phyloP scores from a whole-genome alignment of 2,113 vertebrate species.

The Sylvilagus bachmani region DNA sequence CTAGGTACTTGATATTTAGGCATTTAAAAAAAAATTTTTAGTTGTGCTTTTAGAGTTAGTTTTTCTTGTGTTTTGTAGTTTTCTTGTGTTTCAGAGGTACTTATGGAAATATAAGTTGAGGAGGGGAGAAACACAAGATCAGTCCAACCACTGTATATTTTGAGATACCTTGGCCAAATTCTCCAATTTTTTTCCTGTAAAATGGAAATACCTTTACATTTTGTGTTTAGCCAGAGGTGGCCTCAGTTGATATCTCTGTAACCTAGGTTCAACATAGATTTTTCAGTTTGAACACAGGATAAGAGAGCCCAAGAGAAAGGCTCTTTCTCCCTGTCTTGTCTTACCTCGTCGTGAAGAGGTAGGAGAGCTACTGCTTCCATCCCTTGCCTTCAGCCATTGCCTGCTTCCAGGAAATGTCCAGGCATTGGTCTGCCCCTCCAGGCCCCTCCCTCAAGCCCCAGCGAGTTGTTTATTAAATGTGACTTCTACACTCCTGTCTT shows the following conservation, averaged over 20 bases:
- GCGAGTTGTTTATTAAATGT: neutral
- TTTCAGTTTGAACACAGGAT: neutral
- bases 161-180: neutral
- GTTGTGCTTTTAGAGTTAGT: neutral
- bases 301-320: neutral
- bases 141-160: neutral
- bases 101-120: neutral
- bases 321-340: neutral
- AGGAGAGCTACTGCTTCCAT: neutral
- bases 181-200: neutral
- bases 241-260: neutral
- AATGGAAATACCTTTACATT: neutral
- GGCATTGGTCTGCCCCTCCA: neutral
- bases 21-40: constrained; percentile 1
- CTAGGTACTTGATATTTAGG: neutral
- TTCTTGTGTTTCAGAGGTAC: neutral
- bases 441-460: neutral
- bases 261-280: neutral
- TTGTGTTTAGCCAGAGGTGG: constrained; percentile 4
- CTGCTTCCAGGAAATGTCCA: neutral
- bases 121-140: neutral
- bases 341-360: neutral
- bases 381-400: neutral
- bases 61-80: neutral
- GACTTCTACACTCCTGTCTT: neutral